These are phyloP conservation scores for Actinia equina DNA, from an alignment of 64 coral and sea anemone species.

Conservation along the genomic window DNA sequence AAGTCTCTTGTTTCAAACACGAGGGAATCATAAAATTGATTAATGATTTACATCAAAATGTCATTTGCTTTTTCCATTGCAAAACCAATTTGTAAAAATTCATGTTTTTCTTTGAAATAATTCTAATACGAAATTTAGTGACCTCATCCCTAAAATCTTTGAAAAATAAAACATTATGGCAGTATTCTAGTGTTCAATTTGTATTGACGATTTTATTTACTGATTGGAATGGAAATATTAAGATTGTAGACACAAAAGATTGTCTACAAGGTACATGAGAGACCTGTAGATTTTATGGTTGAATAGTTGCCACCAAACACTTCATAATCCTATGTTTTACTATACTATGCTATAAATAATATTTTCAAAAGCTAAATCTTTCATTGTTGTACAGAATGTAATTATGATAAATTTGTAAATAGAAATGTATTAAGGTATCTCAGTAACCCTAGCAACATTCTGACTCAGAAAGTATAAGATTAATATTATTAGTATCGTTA, in stretches of 20 bases:
- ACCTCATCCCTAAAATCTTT: neutral
- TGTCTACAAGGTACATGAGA: neutral
- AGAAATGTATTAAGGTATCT: neutral
- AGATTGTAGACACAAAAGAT: neutral
- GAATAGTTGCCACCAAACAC: neutral
- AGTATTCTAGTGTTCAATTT: neutral
- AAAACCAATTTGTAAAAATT: neutral
- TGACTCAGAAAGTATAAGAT: neutral
- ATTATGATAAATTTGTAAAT: neutral
- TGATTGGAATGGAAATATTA: neutral
- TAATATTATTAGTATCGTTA: neutral
- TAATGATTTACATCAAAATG: constrained; percentile 1
- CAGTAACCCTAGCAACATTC: neutral
- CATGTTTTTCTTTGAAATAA: neutral
- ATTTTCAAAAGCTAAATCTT: neutral
- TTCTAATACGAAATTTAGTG: neutral
- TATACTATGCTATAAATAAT: neutral
- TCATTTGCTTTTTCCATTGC: neutral
- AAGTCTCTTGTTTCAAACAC: neutral
- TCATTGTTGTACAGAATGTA: neutral
- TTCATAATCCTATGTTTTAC: neutral
- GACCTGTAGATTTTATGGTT: neutral
- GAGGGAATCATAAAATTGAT: neutral
- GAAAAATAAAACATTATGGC: neutral
- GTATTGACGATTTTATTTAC: neutral